These are phyloP conservation scores for Anagyrus pseudococci DNA, from an alignment of 2,888 invertebrate species.

Conservation along the genomic window DNA sequence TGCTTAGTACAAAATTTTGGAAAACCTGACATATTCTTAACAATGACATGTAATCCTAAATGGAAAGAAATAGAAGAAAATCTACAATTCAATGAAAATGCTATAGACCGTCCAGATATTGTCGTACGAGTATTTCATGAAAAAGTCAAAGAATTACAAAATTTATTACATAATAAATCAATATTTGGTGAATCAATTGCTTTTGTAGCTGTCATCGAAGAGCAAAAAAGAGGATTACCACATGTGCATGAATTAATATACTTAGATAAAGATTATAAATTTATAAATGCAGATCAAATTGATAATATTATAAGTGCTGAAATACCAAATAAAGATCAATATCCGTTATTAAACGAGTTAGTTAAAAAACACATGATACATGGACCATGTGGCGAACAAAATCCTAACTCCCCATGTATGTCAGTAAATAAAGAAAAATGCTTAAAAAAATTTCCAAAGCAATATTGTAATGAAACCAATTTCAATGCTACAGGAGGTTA, in stretches of 20 bases:
- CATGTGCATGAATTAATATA: background rate
- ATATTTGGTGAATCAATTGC: background rate
- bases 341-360: background rate
- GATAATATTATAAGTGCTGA: conserved; percentile 34
- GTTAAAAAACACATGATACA: conserved; percentile 17
- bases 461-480: too few species aligned
- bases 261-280: background rate
- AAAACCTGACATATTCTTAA: conserved; percentile 47
- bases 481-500: too few species aligned
- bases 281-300: conserved; percentile 17
- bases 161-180: background rate
- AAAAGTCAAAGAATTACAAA: background rate
- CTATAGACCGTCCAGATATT: background rate
- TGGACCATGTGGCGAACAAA: conserved; percentile 10
- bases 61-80: conserved; percentile 61
- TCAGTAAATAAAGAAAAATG: too few species aligned
- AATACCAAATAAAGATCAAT: conserved; percentile 28
- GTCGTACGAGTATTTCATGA: background rate
- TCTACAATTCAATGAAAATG: too few species aligned
- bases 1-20: conserved; percentile 56
- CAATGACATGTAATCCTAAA: conserved; percentile 54
- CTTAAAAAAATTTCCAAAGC: too few species aligned
- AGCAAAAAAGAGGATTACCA: background rate
- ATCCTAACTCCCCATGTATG: conserved; percentile 20
- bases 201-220: background rate